These are phyloP conservation scores for Cyprinus carpio DNA, from an alignment of 2,113 vertebrate genomes.

Conservation along the genomic window DNA sequence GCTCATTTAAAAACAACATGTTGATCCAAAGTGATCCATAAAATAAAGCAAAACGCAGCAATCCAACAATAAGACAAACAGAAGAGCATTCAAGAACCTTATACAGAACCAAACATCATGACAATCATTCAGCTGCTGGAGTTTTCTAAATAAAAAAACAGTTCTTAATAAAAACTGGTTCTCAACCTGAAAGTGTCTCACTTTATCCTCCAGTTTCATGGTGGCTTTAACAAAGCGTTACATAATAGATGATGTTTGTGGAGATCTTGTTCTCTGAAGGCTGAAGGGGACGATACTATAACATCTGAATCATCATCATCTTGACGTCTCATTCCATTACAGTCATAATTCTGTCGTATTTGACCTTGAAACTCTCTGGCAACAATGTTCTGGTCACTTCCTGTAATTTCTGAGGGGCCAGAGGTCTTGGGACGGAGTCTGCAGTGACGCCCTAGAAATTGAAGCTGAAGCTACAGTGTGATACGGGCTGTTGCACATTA, in stretches of 20 bases:
- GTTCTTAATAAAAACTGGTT: no score
- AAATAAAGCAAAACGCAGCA: no score
- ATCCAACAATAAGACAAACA: no score
- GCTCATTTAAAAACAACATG: no score
- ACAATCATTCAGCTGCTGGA: no score
- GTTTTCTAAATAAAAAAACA: not conserved
- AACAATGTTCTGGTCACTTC: conserved; percentile 21
- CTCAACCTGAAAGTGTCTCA: not conserved
- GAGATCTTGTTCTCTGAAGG: not conserved
- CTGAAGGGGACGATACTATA: not conserved
- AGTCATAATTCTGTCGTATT: not conserved
- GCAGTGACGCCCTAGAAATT: conserved; percentile 49
- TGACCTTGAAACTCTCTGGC: conserved; percentile 13
- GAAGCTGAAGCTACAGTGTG: conserved; percentile 27
- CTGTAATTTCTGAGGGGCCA: not conserved
- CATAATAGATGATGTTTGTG: not conserved
- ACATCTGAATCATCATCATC: conserved; percentile 1
- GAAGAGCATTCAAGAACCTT: no score
- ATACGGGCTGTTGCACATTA: conserved; percentile 62
- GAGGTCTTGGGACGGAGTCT: conserved; percentile 12
- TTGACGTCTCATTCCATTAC: not conserved
- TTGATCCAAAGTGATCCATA: no score
- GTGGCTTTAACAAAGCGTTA: not conserved
- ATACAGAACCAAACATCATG: no score
- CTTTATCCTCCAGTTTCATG: not conserved